Percentiles rank a stretch among this genome's conserved stretches.
These are phyloP conservation scores for Lophochroa leadbeateri DNA, from an alignment of 2,113 vertebrate species.

Conservation along the genomic window DNA sequence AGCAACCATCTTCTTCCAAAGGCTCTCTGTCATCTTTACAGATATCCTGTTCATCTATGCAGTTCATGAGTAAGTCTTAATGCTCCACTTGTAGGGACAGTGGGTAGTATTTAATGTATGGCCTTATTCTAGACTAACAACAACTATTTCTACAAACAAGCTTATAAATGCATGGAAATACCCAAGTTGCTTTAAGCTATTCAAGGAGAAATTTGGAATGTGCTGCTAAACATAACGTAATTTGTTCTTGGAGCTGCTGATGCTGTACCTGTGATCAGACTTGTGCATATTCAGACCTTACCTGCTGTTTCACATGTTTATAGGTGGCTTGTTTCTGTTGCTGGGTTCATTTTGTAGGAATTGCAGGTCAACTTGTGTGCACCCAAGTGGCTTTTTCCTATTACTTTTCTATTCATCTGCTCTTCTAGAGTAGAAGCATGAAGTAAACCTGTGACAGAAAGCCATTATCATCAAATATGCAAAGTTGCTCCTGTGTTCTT, in stretches of 20 bases:
- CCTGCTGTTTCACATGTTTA: accelerated
- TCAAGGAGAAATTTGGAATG: not conserved
- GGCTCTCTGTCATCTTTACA: conserved; percentile 87
- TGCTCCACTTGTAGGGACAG: not conserved
- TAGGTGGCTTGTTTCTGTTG: not conserved
- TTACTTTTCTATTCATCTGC: not conserved
- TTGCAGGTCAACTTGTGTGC: not conserved
- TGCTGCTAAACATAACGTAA: not conserved
- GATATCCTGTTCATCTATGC: conserved; percentile 88
- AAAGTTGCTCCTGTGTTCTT: not conserved
- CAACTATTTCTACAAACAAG: not conserved
- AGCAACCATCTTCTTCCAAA: conserved; percentile 86
- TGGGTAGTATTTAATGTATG: not conserved
- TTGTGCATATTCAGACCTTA: accelerated
- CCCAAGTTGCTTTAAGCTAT: not conserved
- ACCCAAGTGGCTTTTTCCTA: not conserved
- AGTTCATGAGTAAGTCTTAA: conserved; percentile 85
- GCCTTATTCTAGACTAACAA: not conserved
- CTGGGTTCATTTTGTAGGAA: not conserved
- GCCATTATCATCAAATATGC: not conserved
- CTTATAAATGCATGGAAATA: not conserved
- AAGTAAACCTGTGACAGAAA: not conserved
- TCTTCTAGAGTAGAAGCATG: not conserved
- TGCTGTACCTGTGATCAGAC: not conserved
- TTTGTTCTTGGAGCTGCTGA: accelerated